Conservation (phyloP, 2,797 vertebrate species). For the Iguana delicatissima region DNA sequence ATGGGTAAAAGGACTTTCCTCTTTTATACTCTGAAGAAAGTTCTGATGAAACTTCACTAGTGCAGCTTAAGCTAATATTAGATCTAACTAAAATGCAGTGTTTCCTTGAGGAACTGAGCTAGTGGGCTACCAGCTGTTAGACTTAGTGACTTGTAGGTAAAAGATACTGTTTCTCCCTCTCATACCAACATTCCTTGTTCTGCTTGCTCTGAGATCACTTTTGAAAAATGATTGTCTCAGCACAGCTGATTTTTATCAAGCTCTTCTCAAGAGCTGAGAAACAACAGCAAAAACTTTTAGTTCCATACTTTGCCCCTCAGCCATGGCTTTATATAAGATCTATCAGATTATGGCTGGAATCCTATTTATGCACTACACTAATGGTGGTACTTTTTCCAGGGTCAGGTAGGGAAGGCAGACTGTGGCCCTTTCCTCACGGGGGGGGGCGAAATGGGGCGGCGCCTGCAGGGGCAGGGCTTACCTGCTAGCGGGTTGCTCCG, state of each 20-base stretch:
- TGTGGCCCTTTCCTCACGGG: no score
- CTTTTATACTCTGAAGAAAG: conserved; percentile 38
- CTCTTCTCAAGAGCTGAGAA: background rate
- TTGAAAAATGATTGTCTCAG: background rate
- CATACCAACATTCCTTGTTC: background rate
- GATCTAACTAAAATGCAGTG: conserved; percentile 49
- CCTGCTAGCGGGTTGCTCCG: no score
- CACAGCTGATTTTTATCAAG: conserved; percentile 29
- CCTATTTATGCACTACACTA: no score
- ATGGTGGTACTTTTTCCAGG: no score
- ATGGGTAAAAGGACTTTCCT: background rate
- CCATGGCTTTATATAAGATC: background rate
- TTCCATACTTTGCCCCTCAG: background rate
- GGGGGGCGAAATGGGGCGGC: no score
- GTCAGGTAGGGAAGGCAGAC: no score
- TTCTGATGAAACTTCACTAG: conserved; percentile 47
- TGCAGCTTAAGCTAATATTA: conserved; percentile 50
- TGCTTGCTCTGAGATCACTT: background rate
- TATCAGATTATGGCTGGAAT: background rate
- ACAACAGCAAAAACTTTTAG: background rate
- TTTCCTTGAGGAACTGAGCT: conserved; percentile 19
- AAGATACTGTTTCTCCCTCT: background rate
- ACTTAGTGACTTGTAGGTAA: conserved; percentile 15
- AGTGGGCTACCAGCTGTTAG: conserved; percentile 21
- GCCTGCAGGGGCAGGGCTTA: no score